Percentiles rank a stretch among this genome's conserved stretches.
Evolutionary conservation across 2,888 invertebrate species (phyloP).

Genomic region (Pecten maximus): DNA sequence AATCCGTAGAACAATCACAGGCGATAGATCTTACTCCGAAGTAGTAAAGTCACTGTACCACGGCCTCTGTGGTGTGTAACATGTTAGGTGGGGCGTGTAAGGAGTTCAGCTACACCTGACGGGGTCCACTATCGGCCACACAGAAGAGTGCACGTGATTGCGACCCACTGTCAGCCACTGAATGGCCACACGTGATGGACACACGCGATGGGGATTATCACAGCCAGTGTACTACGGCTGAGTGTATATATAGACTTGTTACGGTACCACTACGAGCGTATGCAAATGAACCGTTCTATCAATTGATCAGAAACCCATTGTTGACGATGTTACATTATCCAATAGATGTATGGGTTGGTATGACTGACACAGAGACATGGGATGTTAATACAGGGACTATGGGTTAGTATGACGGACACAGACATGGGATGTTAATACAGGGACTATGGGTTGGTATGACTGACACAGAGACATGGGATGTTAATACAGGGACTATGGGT

Average conservation of each 20-base stretch:
- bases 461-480: too few relatives aligned
- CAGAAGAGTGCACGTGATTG: too few relatives aligned
- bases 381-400: too few relatives aligned
- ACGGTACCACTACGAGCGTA: neutral
- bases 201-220: neutral
- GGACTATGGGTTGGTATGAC: too few relatives aligned
- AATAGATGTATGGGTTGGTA: neutral
- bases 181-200: too few relatives aligned
- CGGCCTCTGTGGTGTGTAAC: neutral
- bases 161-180: neutral
- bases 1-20: neutral
- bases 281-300: neutral
- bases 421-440: too few relatives aligned
- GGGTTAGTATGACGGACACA: too few relatives aligned
- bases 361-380: too few relatives aligned
- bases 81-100: neutral
- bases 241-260: neutral
- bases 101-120: neutral
- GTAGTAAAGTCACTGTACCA: neutral
- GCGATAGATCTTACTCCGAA: neutral
- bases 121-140: too few relatives aligned
- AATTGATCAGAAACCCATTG: slow-evolving; percentile 14
- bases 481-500: too few relatives aligned
- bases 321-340: neutral
- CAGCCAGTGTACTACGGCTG: neutral